These are phyloP conservation scores for Temnothorax nylanderi DNA, from an alignment of 1,140 invertebrate genomes.

Conservation along the genomic window DNA sequence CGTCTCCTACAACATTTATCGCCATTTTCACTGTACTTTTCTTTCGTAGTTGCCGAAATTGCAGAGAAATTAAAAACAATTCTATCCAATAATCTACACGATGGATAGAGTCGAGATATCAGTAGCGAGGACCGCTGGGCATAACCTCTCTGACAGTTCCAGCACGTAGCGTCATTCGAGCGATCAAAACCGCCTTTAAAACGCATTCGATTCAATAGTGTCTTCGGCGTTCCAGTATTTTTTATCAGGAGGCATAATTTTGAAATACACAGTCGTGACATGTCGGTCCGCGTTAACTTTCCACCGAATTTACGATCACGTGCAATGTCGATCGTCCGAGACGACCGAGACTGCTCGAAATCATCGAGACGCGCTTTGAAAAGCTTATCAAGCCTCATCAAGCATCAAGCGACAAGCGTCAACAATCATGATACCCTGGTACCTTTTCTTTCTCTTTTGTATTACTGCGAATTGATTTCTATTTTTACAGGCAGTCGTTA, in stretches of 20 bases:
- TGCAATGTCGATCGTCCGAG: neutral
- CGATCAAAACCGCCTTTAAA: neutral
- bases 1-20: neutral
- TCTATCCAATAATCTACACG: slow-evolving; percentile 57
- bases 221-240: slow-evolving; percentile 21
- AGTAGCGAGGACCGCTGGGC: neutral
- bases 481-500: neutral
- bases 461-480: neutral
- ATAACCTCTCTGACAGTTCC: slow-evolving; percentile 70
- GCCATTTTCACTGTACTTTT: slow-evolving; percentile 19
- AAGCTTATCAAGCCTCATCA: no score
- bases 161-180: neutral
- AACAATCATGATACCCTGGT: no score
- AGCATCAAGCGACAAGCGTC: no score
- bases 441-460: no score
- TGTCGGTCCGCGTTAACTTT: slow-evolving; percentile 34
- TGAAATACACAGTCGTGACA: slow-evolving; percentile 71
- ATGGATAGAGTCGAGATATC: slow-evolving; percentile 44
- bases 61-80: neutral
- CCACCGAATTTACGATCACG: neutral
- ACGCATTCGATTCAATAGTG: slow-evolving; percentile 21
- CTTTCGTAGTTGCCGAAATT: neutral
- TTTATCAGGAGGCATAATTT: slow-evolving; percentile 47
- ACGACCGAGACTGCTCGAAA: no score
- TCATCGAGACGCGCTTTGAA: no score